Evolutionary conservation across 2,797 vertebrate species (phyloP).

Genomic region (Tapera naevia): DNA sequence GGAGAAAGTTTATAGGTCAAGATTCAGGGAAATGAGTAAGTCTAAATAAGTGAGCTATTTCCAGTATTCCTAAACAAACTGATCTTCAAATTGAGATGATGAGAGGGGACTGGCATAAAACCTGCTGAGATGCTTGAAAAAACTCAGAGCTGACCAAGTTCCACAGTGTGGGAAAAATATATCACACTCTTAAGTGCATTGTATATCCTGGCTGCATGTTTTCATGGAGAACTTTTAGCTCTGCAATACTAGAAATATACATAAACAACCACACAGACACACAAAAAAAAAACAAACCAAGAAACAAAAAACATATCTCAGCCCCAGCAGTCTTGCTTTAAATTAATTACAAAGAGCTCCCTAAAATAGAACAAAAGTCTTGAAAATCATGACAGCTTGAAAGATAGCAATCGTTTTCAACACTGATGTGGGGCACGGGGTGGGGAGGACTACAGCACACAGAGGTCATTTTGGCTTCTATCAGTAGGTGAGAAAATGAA

Average conservation of each 20-base stretch:
- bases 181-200: background rate
- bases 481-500: background rate
- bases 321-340: background rate
- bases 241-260: background rate
- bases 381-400: background rate
- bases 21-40: background rate
- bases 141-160: background rate
- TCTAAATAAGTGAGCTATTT: background rate
- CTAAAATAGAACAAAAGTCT: background rate
- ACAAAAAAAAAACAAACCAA: background rate
- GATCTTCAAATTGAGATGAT: background rate
- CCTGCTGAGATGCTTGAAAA: background rate
- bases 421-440: accelerated
- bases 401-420: background rate
- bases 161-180: background rate
- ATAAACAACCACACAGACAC: background rate
- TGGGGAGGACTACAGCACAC: background rate
- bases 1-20: background rate
- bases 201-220: background rate
- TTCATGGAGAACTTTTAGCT: background rate
- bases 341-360: background rate
- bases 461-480: background rate
- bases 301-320: background rate
- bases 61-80: background rate
- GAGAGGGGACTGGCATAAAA: background rate